Base-by-base conservation (phyloP, 2,113 vertebrate genomes). In the Pseudorasbora parva region DNA sequence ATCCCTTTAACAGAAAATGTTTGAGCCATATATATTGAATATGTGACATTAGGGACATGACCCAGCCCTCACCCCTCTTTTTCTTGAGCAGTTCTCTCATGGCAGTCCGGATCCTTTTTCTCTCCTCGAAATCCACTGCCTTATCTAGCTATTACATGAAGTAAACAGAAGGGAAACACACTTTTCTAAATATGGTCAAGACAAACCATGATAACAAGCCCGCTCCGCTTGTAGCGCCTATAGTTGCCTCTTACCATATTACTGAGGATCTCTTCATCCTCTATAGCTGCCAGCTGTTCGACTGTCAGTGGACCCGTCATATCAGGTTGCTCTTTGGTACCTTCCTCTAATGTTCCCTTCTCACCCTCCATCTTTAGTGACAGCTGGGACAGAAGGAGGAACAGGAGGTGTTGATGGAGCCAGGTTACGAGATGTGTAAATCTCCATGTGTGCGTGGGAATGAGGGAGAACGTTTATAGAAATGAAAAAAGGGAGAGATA, bases 191-290 rank as follows among this genome's bases (percentile, higher is more conserved):
- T 77, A 82, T 73, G 84, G 64, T 68, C 17, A 87, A 51, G 15
- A 79, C 82, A 85, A 85, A 51, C 47, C 43, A 21, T n/a, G 45
- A 81, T 17, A 75, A 79, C 45, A 83, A 17, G n/a, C 37, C 30
- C 17, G 41, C 23, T 73, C 30, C 1, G 8, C 15, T 27, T 15
- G 64, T 54, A 74, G 47, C 4, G 2, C 54, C 14, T 43, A 23
- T n/a, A 49, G 64, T 54, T 11, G 47, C 11, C 71, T 5, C 91
- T 91, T 93, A 99, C 98, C 98, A 99, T 98, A 86, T 96, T 96
- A 92, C 98, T 97, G 87, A 99, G 94, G 86, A 96, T 88, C 2
- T 95, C 93, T 88, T 99, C 97, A 62, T 98, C 97, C 81, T 99
- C 96, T 0, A 99, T 95, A 64, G 93, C 90, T 78, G 90, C 94